Percentiles rank a stretch among this genome's conserved stretches.
Evolutionary conservation across 92 coral and sea anemone species (phyloP).

Genomic region (Pocillopora meandrina): DNA sequence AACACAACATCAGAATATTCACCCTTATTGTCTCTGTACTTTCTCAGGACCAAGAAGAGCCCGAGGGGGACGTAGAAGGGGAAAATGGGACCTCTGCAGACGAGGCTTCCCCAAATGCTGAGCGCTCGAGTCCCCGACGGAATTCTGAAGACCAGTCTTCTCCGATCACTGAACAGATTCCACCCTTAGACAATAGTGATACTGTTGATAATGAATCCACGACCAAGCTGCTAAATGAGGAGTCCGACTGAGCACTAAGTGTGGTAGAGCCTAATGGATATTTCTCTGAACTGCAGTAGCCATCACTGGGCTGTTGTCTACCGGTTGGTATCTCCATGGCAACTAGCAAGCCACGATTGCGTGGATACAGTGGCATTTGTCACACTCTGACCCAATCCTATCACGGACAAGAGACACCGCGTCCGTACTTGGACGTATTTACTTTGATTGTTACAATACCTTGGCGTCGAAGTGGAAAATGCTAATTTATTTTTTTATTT

Average conservation of each 20-base stretch:
- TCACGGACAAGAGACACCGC: constrained; percentile 1
- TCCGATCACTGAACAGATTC: constrained; percentile 34
- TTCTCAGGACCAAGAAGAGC: constrained; percentile 74
- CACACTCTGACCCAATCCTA: constrained; percentile 20
- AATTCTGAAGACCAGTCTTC: constrained; percentile 31
- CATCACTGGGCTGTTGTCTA: neutral
- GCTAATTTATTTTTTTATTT: constrained; percentile 56
- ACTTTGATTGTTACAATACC: constrained; percentile 9
- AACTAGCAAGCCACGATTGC: neutral
- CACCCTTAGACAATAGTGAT: constrained; percentile 36
- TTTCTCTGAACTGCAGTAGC: neutral
- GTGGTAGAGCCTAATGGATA: neutral
- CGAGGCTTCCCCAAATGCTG: constrained; percentile 57
- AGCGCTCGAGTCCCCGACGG: constrained; percentile 31
- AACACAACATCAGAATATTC: neutral
- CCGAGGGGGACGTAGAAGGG: constrained; percentile 80
- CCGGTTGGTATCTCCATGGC: constrained; percentile 9
- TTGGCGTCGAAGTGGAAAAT: constrained; percentile 41
- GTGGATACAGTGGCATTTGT: constrained; percentile 43
- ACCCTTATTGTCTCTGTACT: neutral
- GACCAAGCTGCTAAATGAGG: constrained; percentile 42
- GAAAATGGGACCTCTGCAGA: constrained; percentile 90
- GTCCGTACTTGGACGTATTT: neutral
- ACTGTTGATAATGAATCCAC: constrained; percentile 28
- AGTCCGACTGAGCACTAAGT: constrained; percentile 39